phyloP scores from a whole-genome alignment of 2,113 vertebrate species.

The Gobio gobio region DNA sequence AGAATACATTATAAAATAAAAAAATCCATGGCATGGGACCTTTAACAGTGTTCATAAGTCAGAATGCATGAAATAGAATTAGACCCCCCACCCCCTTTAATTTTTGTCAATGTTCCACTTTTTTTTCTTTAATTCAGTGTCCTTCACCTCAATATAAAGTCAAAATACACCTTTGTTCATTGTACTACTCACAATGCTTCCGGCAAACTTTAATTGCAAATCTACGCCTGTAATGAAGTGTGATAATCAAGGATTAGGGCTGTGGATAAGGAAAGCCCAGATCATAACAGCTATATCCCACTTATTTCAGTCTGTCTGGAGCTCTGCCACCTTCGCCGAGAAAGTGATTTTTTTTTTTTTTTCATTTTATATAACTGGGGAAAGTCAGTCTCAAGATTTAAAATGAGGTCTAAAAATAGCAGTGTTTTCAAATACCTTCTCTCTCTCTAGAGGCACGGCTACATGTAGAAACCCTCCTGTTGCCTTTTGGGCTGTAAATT shows the following conservation, averaged over 20 bases:
- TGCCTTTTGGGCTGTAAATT: slow-evolving; percentile 63
- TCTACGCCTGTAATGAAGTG: slow-evolving; percentile 22
- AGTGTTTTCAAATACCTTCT: slow-evolving; percentile 31
- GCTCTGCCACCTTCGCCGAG: not conserved
- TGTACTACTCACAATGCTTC: slow-evolving; percentile 2
- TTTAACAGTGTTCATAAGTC: too few species aligned
- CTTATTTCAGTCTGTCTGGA: slow-evolving; percentile 10
- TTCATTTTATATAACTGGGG: slow-evolving; percentile 25
- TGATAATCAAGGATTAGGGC: slow-evolving; percentile 19
- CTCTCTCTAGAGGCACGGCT: slow-evolving; percentile 32
- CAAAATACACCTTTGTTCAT: slow-evolving; percentile 1
- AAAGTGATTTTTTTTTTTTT: not conserved
- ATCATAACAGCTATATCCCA: slow-evolving; percentile 18
- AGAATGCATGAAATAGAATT: too few species aligned
- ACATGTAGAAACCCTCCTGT: slow-evolving; percentile 28
- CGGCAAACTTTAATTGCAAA: slow-evolving; percentile 26
- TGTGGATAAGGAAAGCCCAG: not conserved
- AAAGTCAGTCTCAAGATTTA: slow-evolving; percentile 43
- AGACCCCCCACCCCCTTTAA: too few species aligned
- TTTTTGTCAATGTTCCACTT: not conserved
- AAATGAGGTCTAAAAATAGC: slow-evolving; percentile 45
- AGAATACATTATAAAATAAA: too few species aligned
- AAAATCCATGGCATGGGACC: too few species aligned
- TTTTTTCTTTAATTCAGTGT: not conserved
- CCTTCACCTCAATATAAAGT: not conserved